These are phyloP conservation scores for Rhynchonycteris naso DNA, from an alignment of 2,797 vertebrate genomes.

Conservation along the genomic window DNA sequence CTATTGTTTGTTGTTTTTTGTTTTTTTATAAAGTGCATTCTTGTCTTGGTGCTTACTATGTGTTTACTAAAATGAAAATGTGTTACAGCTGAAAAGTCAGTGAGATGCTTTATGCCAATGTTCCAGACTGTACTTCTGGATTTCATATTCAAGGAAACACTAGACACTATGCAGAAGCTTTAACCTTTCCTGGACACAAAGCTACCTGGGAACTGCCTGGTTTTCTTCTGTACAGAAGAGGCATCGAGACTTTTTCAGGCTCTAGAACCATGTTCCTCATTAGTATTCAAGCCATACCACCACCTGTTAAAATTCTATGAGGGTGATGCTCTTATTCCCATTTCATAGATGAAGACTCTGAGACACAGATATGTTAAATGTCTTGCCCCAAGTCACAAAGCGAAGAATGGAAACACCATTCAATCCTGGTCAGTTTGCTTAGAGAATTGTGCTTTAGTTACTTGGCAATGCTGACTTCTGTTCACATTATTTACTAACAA, in stretches of 20 bases:
- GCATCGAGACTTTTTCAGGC: not conserved
- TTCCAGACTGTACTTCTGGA: constrained; percentile 52
- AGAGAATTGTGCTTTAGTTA: constrained; percentile 37
- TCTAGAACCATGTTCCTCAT: not conserved
- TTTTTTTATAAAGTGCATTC: constrained; percentile 53
- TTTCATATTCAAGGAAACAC: constrained; percentile 45
- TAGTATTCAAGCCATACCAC: not conserved
- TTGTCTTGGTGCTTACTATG: constrained; percentile 39
- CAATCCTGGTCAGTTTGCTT: not conserved
- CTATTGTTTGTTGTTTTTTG: not conserved
- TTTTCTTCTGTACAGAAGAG: not conserved
- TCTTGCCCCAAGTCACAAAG: constrained; percentile 9
- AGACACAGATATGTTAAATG: not conserved
- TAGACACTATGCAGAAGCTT: constrained; percentile 54
- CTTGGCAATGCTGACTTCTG: constrained; percentile 22
- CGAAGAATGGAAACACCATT: constrained; percentile 20
- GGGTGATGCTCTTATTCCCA: not conserved
- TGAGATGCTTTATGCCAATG: constrained; percentile 30
- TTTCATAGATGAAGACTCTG: constrained; percentile 48
- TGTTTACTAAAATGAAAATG: constrained; percentile 62
- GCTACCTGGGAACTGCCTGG: not conserved
- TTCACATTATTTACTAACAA: constrained; percentile 60
- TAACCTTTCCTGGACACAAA: constrained; percentile 20
- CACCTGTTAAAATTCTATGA: not conserved
- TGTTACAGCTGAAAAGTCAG: constrained; percentile 52